These are phyloP conservation scores for Halcyon chelicuti DNA, from an alignment of 2,797 vertebrate genomes.

Conservation along the genomic window DNA sequence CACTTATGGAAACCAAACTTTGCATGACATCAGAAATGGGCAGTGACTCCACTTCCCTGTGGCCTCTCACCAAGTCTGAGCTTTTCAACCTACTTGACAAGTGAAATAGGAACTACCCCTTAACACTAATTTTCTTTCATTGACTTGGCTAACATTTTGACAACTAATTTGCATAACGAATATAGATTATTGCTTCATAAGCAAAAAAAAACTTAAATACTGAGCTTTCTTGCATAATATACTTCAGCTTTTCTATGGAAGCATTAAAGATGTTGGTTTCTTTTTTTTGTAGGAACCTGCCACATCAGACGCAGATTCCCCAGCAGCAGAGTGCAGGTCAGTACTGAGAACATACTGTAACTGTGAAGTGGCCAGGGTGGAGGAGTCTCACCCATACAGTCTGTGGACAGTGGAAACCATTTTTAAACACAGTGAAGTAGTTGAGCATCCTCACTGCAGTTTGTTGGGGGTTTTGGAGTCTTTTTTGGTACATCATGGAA, in stretches of 20 bases:
- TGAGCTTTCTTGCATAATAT: not conserved
- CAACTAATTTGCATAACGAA: not conserved
- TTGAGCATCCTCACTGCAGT: not conserved
- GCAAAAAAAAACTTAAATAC: not conserved
- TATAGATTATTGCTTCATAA: not conserved
- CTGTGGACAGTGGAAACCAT: not conserved
- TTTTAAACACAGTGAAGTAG: not conserved
- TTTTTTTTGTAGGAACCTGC: slow-evolving; percentile 86
- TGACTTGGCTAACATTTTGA: not conserved
- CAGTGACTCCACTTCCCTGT: not conserved
- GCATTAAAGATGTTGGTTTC: slow-evolving; percentile 15
- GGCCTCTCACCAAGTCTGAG: not conserved
- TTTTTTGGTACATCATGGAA: not conserved
- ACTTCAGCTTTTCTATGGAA: not conserved
- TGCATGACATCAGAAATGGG: not conserved
- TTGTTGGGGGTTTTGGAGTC: no score
- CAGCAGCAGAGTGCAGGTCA: slow-evolving; percentile 95
- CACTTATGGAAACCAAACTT: not conserved
- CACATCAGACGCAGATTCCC: slow-evolving; percentile 95
- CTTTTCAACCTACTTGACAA: not conserved
- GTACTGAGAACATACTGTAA: slow-evolving; percentile 59
- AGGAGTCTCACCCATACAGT: not conserved
- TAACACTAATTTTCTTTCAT: not conserved
- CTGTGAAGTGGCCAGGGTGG: not conserved
- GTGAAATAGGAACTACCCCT: not conserved